Evolutionary conservation across 2,113 vertebrate genomes (phyloP).

Genomic region (Phoxinus phoxinus): DNA sequence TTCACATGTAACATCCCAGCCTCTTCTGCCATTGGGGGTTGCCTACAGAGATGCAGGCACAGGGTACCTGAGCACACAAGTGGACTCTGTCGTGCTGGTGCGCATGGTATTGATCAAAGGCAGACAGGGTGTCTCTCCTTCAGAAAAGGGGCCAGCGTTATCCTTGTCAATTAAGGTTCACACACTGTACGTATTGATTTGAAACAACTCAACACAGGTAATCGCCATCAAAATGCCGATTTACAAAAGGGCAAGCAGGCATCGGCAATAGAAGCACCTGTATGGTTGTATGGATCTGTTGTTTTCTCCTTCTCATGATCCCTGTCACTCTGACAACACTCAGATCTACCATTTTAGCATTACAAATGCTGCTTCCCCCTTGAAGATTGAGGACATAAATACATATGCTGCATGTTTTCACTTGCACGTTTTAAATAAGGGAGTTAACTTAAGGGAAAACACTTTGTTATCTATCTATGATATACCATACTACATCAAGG

Average conservation of each 20-base stretch:
- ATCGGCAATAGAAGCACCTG: slow-evolving; percentile 57
- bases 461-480: background rate
- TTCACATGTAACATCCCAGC: slow-evolving; percentile 83
- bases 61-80: slow-evolving; percentile 74
- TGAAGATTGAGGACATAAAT: background rate
- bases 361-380: background rate
- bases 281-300: slow-evolving; percentile 68
- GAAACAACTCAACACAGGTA: slow-evolving; percentile 79
- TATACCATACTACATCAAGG: background rate
- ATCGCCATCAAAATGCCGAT: slow-evolving; percentile 80
- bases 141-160: slow-evolving; percentile 70
- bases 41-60: slow-evolving; percentile 76
- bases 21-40: slow-evolving; percentile 76
- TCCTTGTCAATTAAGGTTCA: slow-evolving; percentile 80
- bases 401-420: background rate
- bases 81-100: slow-evolving; percentile 65
- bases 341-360: background rate
- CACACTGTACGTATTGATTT: slow-evolving; percentile 81
- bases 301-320: slow-evolving; percentile 48
- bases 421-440: background rate
- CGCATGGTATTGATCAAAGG: slow-evolving; percentile 81
- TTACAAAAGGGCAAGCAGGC: slow-evolving; percentile 74
- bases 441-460: background rate
- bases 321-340: background rate
- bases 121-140: slow-evolving; percentile 75